phyloP scores from a whole-genome alignment of 1,140 invertebrate genomes.

The Diploscapter pachys region DNA sequence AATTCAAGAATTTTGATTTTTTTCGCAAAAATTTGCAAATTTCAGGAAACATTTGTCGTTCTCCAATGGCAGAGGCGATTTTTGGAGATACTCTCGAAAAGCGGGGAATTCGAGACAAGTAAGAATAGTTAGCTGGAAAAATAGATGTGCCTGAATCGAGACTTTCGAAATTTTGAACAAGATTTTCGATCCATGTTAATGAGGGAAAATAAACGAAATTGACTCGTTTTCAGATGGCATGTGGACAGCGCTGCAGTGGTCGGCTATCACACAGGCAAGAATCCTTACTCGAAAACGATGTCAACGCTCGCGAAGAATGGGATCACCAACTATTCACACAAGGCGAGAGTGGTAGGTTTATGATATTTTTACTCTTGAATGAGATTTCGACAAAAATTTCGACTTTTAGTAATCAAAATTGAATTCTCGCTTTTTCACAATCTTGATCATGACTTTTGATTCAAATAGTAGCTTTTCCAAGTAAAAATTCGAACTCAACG shows the following conservation, averaged over 20 bases:
- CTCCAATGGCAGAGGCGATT: slow-evolving; percentile 86
- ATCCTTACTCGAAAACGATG: slow-evolving; percentile 74
- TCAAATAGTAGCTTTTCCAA: not conserved
- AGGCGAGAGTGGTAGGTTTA: slow-evolving; percentile 70
- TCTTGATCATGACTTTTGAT: not conserved
- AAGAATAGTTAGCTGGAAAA: not conserved
- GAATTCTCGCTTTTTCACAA: not conserved
- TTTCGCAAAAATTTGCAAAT: slow-evolving; percentile 20
- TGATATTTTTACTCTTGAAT: not conserved
- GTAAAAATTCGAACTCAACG: not conserved
- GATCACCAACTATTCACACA: slow-evolving; percentile 70
- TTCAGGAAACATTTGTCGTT: slow-evolving; percentile 86
- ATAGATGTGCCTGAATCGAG: not conserved
- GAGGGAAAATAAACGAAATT: no score
- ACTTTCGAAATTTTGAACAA: not conserved
- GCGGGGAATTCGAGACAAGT: slow-evolving; percentile 63
- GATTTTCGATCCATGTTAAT: no score
- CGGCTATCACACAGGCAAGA: slow-evolving; percentile 77
- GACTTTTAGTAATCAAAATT: not conserved
- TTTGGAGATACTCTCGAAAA: slow-evolving; percentile 73
- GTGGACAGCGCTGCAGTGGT: slow-evolving; percentile 83
- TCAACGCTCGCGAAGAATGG: slow-evolving; percentile 71
- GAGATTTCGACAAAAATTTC: slow-evolving; percentile 12
- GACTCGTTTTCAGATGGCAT: slow-evolving; percentile 65
- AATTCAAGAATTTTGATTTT: not conserved